Base-by-base conservation (phyloP, 2,888 invertebrate genomes). In the Blastobasis lacticolella region DNA sequence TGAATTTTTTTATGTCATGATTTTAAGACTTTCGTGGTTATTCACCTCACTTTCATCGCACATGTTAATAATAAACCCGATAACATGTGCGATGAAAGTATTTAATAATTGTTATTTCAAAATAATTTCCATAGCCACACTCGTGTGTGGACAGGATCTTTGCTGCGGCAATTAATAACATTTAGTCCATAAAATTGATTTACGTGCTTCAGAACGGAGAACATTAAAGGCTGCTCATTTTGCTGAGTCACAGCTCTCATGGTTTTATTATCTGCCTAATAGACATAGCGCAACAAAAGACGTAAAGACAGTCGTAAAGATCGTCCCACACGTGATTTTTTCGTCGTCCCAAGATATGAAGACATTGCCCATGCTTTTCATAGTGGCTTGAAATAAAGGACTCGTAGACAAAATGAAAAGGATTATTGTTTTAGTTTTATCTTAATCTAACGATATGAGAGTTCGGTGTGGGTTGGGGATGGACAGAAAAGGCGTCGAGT, bases 371-470 rank as follows among this genome's bases (percentile, higher is more conserved):
- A 71, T 71, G 63, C 71, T 61, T 75, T 80, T 78, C 79, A 80
- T 69, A 71, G 66, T 63, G 66, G 58, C 70, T 75, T 76, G 73
- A 81, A 85, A 83, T 83, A 86, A 85, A 84, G 72, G 78, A 75
- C 69, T 71, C 68, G n/a, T 63, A 67, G 65, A 69, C 65, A 68
- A 75, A 82, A 83, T 81, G 80, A 83, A 86, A 86, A 86, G 82
- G 85, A 86, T 85, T 83, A 88, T 87, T 88, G 88, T 88, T 87
- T 86, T 83, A 84, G 78, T 86, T 85, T 83, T 84, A 86, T 86
- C 84, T 84, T 74, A 83, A 85, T 85, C 84, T 81, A 81, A 80
- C 78, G 78, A 79, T 83, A 78, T 79, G 78, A 78, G 73, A 70
- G 71, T 66, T 49, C 69, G 70, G 67, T 67, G 73, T 73, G 69